Base-by-base conservation (phyloP, 1,140 invertebrate species). In the Brachionus calyciflorus region DNA sequence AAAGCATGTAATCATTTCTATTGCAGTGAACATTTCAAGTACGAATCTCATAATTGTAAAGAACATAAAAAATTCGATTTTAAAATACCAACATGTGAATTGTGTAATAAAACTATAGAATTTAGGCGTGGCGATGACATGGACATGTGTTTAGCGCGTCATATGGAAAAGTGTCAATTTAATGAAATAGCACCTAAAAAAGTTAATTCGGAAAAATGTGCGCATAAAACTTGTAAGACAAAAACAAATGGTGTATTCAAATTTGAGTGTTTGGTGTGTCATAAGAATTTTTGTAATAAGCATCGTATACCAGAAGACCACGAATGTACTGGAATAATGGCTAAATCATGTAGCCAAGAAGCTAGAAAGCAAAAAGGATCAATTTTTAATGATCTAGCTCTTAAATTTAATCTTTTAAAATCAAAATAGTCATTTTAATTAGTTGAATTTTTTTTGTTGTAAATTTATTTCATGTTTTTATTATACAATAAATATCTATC, bases 21-120 rank as follows among this genome's bases (percentile, higher is more conserved):
- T 37, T 76, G 73, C 51, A 57, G n/a, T 10, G 51, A 60, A n/a
- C 73, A 76, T 19, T 76, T 76, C n/a, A 46, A 41, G 14, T 76
- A 57, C 17, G 73, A 76, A 26, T 17, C 49, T 28, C 73, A 76
- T 48, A 33, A 40, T 4, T 76, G 73, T n/a, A 41, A 55, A 40
- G 73, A 76, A 40, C 26, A 10, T 14, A 24, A 40, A 17, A 55
- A 76, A 76, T 24, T 76, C n/a, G 51, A 76, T 63, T 60, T 30
- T 21, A 76, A 24, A 60, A 60, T 76, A 26, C 73, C 73, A 10
- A 30, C 41, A 57, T 76, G 73, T 55, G 49, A 55, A 48, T 30
- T 63, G 4, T 76, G 73, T 55, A 55, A 76, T n/a, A 10, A 63
- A 46, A 46, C 55, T 12, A 60, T 76, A 19, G 40, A 55, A 12